Base-by-base conservation (phyloP, 2,113 vertebrate genomes). In the Melanotaenia duboulayi region DNA sequence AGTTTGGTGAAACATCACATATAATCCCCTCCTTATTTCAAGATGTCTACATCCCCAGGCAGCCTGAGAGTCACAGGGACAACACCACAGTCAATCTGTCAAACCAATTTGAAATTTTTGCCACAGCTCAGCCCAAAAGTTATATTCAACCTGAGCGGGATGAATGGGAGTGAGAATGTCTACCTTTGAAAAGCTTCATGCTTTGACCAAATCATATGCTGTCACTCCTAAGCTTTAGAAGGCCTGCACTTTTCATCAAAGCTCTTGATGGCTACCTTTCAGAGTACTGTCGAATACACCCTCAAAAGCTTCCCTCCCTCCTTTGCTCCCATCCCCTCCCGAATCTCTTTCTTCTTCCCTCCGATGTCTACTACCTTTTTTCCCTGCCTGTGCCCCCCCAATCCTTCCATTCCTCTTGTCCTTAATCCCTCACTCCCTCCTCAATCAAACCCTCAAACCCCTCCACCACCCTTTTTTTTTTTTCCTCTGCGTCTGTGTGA, bases 131-230 rank as follows among this genome's bases (percentile, higher is more conserved):
- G 76, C 86, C 86, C 74, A 82, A 88, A 91, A 90, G 81, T 90
- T 89, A 87, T 72, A 90, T 76, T 89, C 80, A 88, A 83, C 72
- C 79, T 51, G 65, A 60, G 74, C 64, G 78, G 82, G 81, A 90
- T 89, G 89, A 90, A 87, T 81, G 57, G 72, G 77, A 89, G 78
- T 70, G 77, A 89, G 85, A 85, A 87, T 90, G 90, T 91, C 85
- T 88, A 90, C 90, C 86, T 91, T 90, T 90, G 83, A 91, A 92
- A 91, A 85, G 90, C 89, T 87, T 76, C 83, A 84, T 84, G 89
- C 90, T 92, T 92, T 91, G 91, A 92, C 90, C 90, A 92, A 92
- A 92, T 92, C 91, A 92, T 92, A 92, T 89, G 91, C 91, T 92
- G 91, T 92, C 91, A 92, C 84, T 90, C 81, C 81, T 89, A 89